Percentiles rank a stretch among this genome's conserved stretches.
These are phyloP conservation scores for Ophthalmolycus amberensis DNA, from an alignment of 2,113 vertebrate species.

Conservation along the genomic window DNA sequence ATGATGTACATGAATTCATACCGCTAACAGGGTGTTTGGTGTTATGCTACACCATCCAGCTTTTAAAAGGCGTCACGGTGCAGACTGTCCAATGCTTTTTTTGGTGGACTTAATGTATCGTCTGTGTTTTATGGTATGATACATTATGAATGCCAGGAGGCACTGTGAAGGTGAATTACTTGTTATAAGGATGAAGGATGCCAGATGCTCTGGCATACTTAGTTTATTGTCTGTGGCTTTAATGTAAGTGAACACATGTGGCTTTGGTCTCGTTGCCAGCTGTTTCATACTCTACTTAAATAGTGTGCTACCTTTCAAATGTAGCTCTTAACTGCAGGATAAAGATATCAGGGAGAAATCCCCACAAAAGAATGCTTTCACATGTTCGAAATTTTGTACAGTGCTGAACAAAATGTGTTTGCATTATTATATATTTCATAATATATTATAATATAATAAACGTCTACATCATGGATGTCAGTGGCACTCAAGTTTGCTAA, in stretches of 20 bases:
- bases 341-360: not conserved
- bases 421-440: not conserved
- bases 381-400: not conserved
- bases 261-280: not conserved
- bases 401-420: not conserved
- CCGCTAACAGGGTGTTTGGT: not conserved
- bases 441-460: not conserved
- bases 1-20: not conserved
- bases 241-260: not conserved
- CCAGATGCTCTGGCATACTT: not conserved
- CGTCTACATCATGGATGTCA: slow-evolving; percentile 4
- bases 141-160: not conserved
- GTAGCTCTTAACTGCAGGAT: not conserved
- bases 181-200: not conserved
- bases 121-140: not conserved
- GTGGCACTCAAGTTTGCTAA: not conserved
- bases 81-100: not conserved
- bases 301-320: not conserved
- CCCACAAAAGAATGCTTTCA: not conserved
- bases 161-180: not conserved
- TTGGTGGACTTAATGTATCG: not conserved
- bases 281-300: not conserved
- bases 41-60: not conserved
- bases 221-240: not conserved
- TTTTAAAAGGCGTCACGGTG: not conserved